Evolutionary conservation across 2,113 vertebrate genomes (phyloP).

Genomic region (Spermophilus dauricus): DNA sequence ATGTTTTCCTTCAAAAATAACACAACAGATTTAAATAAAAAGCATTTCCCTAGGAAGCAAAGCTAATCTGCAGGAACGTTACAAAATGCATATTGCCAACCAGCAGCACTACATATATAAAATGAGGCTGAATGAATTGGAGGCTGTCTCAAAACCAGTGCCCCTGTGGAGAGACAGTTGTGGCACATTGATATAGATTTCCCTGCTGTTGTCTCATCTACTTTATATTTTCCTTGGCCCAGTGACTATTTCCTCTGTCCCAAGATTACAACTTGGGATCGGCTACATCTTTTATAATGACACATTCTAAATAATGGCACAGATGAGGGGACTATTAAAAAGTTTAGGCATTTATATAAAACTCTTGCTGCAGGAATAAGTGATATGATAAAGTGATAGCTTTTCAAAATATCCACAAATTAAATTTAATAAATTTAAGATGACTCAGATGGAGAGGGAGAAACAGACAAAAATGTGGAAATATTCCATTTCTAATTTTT

Average conservation of each 20-base stretch:
- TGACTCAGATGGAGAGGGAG: background rate
- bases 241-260: slow-evolving; percentile 28
- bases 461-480: background rate
- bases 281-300: slow-evolving; percentile 77
- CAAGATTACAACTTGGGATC: slow-evolving; percentile 67
- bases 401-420: background rate
- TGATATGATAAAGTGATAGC: background rate
- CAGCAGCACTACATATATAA: background rate
- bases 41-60: slow-evolving; percentile 7
- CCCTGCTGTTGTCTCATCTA: slow-evolving; percentile 72
- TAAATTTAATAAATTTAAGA: background rate
- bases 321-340: slow-evolving; percentile 18
- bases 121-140: slow-evolving; percentile 64
- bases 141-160: background rate
- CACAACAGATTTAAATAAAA: background rate
- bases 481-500: background rate
- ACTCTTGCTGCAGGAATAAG: background rate
- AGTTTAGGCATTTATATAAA: background rate
- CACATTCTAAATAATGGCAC: slow-evolving; percentile 74
- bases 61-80: background rate
- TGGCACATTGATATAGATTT: slow-evolving; percentile 66
- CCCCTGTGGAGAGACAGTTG: background rate
- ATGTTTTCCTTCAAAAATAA: background rate
- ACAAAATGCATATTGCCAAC: background rate
- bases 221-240: slow-evolving; percentile 77